Evolutionary conservation across 2,113 vertebrate species (phyloP), one percentile per base, ranked within the genome.

Genomic region (Pleuronectes platessa): DNA sequence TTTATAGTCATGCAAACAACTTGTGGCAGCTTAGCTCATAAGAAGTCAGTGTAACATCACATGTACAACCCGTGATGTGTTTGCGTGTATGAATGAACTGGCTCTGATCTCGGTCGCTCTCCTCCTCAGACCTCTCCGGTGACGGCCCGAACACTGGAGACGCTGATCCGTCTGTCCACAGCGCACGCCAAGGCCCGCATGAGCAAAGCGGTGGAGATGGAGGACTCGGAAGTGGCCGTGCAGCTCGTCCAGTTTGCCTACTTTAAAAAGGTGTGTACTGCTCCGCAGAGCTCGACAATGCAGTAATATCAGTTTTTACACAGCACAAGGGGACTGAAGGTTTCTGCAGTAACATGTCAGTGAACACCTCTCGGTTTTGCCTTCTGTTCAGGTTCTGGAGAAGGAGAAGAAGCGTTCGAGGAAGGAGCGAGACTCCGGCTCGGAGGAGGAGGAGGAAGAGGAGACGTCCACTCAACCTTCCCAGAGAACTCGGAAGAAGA

Each of bases 231-330:
- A 86, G 96, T 96, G 0, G 98, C 98, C 0, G 94, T 99, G 87
- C 96, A 98, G 88, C 93, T 99, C 5, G 97, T 99, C 85, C 97
- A 99, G 88, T 99, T 96, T 0, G 98, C 98, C 20, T 99, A 99
- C 90, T 99, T 99, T 85, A 99, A 99, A 86, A 99, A 99, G 96
- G 97, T 99, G 0, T 0, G 76, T 3, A 0, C 54, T 2, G 5
- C 9, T 17, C 2, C 2, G 6, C 4, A 3, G n/a, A 0, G 10
- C 15, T n/a, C 0, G 21, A 15, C n/a, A 15, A 13, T 0, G 26
- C 24, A 26, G 26, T 17, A 27, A 21, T 13, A 9, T 53, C 11
- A 3, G 4, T 18, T 5, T 14, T 26, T 20, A 21, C 9, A 66
- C 26, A 2, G 26, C 63, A 11, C 13, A 7, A 11, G 17, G 12